A percentile compares a stretch with the other conserved stretches of the same genome.
These are phyloP conservation scores for Helostoma temminkii DNA, from an alignment of 2,797 vertebrate species.

Conservation along the genomic window DNA sequence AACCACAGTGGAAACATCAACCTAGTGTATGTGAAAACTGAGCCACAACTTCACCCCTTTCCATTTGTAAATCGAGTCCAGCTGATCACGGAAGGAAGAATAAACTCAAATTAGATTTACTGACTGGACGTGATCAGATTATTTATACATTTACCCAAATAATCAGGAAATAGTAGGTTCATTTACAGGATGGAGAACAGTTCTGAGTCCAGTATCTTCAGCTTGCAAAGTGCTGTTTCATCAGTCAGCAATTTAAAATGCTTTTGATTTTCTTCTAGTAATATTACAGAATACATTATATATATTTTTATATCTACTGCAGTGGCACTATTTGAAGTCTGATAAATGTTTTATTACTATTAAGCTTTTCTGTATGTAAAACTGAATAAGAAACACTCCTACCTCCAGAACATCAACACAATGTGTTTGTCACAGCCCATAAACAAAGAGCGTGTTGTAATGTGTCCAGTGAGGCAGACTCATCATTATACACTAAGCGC, in stretches of 20 bases:
- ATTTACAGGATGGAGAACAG: not conserved
- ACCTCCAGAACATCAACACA: slow-evolving; percentile 23
- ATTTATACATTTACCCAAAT: not conserved
- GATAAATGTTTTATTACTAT: not conserved
- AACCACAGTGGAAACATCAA: slow-evolving; percentile 49
- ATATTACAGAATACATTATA: not conserved
- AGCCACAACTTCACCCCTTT: slow-evolving; percentile 5
- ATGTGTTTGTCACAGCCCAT: slow-evolving; percentile 33
- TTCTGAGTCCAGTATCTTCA: not conserved
- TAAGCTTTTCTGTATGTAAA: slow-evolving; percentile 7
- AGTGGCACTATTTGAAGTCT: not conserved
- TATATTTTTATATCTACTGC: not conserved
- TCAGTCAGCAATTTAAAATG: not conserved
- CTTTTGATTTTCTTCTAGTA: not conserved
- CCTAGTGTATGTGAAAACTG: slow-evolving; percentile 16
- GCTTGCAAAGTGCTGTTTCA: not conserved
- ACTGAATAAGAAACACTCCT: not conserved
- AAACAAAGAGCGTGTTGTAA: slow-evolving; percentile 57
- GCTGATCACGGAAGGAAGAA: not conserved
- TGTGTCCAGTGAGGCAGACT: slow-evolving; percentile 55
- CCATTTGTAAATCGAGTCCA: slow-evolving; percentile 32
- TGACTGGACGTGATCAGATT: not conserved
- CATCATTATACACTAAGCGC: slow-evolving; percentile 61
- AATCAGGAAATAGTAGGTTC: not conserved
- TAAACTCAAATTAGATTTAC: not conserved